Base-by-base conservation (phyloP, 2,113 vertebrate genomes). In the Anhinga anhinga region DNA sequence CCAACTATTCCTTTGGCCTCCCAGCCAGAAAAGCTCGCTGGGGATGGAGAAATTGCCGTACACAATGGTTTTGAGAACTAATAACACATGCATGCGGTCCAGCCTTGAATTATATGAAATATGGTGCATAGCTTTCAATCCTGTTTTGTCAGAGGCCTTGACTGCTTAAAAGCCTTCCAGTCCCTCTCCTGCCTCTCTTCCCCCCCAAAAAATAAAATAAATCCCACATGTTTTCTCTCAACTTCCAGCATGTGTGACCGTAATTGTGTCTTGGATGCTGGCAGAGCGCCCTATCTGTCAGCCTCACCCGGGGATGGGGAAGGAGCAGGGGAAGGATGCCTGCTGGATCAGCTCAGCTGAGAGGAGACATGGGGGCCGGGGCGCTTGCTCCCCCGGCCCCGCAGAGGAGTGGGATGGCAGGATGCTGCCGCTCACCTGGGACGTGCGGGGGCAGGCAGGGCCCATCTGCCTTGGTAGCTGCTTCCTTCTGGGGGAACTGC, bases 71-170 rank as follows among this genome's bases (percentile, higher is more conserved):
- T 88, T 58, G 62, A 95, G 91, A 96, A 93, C 94, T 89, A 94
- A 44, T 94, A 95, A 94, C 86, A 94, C 84, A 92, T 82, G 89
- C 88, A 70, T 34, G 45, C 0, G 4, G 42, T 85, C 71, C 87
- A 93, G 89, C 89, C 84, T 95, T 95, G 94, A 95, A 86, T 93
- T 93, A 47, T 38, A 58, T 88, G 87, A 95, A 96, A 95, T 91
- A 93, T 20, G 40, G 74, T 66, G 62, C 74, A 49, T 44, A 88
- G 78, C 91, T 93, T 95, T 93, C 84, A 89, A 25, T 80, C 66
- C 89, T 63, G 66, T 79, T 90, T 93, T 87, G 81, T 94, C 93
- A 95, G 66, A 86, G 94, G 45, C 81, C 84, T 93, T 77, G 81
- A 86, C 89, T 92, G 70, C 81, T 95, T 93, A 93, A 94, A 93